Percentiles rank a stretch among this genome's conserved stretches.
These are phyloP conservation scores for Vollenhovia emeryi DNA, from an alignment of 1,140 invertebrate species.

Conservation along the genomic window DNA sequence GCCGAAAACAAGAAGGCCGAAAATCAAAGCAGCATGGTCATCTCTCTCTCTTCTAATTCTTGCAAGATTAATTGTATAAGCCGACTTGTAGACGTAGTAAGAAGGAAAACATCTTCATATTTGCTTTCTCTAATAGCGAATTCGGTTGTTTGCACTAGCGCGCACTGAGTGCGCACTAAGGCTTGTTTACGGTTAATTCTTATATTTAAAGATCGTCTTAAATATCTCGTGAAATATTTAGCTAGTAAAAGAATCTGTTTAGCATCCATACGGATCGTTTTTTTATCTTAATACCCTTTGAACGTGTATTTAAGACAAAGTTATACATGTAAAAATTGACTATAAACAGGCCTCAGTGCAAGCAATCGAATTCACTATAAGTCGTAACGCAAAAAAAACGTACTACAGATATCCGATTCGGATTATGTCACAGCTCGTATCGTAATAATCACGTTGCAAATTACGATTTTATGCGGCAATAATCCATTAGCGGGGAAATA, in stretches of 20 bases:
- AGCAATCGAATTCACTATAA: too few relatives aligned
- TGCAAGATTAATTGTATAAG: background rate
- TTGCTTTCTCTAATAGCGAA: background rate
- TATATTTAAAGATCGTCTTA: too few relatives aligned
- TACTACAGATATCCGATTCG: background rate
- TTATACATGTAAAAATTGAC: too few relatives aligned
- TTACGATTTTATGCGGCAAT: background rate
- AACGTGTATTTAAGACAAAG: too few relatives aligned
- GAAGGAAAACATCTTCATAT: background rate
- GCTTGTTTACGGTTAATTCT: too few relatives aligned
- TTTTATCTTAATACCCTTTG: too few relatives aligned
- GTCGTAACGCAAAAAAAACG: background rate
- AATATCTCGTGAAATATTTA: too few relatives aligned
- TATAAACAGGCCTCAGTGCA: too few relatives aligned
- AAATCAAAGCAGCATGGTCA: background rate
- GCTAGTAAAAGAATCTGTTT: too few relatives aligned
- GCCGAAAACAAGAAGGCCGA: background rate
- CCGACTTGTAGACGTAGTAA: background rate
- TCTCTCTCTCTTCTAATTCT: background rate
- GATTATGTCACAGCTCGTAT: slow-evolving; percentile 17
- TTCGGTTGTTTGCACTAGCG: too few relatives aligned
- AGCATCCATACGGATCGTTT: too few relatives aligned
- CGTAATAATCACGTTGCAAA: background rate
- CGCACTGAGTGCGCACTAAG: too few relatives aligned
- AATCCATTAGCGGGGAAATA: slow-evolving; percentile 29